These are phyloP conservation scores for Rhamphomyia laevipes DNA, from an alignment of 2,888 invertebrate species.

Conservation along the genomic window DNA sequence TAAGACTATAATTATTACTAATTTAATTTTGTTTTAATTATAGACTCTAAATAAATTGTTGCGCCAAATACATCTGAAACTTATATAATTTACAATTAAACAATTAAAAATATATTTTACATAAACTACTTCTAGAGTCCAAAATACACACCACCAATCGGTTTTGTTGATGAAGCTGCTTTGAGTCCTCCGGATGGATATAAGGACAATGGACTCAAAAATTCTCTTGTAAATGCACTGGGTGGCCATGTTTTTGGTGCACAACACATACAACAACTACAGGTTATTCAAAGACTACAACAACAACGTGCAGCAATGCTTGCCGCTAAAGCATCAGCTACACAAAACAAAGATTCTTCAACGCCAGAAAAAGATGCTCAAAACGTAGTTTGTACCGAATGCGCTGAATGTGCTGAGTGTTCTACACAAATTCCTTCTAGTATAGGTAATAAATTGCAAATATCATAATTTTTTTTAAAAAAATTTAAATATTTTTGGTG, in stretches of 20 bases:
- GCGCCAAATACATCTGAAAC: too few species aligned
- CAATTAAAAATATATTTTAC: too few species aligned
- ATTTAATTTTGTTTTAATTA: too few species aligned
- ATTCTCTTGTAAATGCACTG: conserved; percentile 46
- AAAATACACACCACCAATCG: conserved; percentile 55
- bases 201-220: conserved; percentile 67
- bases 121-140: conserved; percentile 36
- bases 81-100: too few species aligned
- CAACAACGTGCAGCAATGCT: conserved; percentile 45
- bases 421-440: conserved; percentile 28
- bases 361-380: conserved; percentile 29
- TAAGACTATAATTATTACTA: too few species aligned
- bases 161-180: conserved; percentile 69
- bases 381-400: conserved; percentile 34
- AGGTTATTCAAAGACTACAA: conserved; percentile 51
- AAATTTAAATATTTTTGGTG: too few species aligned
- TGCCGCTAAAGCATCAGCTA: conserved; percentile 30
- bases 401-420: conserved; percentile 38
- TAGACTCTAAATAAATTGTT: too few species aligned
- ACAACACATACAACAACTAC: conserved; percentile 48
- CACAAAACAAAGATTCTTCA: conserved; percentile 8
- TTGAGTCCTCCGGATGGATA: conserved; percentile 86
- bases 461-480: too few species aligned
- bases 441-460: not conserved
- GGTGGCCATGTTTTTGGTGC: conserved; percentile 54